These are phyloP conservation scores for Pycnomerus fuliginosus DNA, from an alignment of 2,888 invertebrate genomes.

Conservation along the genomic window DNA sequence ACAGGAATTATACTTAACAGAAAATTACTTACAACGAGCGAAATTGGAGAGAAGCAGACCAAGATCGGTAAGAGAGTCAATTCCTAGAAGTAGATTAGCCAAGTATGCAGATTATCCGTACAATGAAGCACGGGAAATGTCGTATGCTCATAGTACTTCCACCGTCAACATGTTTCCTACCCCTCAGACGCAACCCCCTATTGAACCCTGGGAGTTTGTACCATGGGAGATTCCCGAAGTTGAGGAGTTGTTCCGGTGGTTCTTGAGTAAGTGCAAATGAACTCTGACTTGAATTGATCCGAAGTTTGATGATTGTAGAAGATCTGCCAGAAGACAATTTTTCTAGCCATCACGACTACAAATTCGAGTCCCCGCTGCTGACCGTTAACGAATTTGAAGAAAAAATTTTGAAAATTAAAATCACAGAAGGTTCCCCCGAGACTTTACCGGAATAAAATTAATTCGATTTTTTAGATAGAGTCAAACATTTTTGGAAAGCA, in stretches of 20 bases:
- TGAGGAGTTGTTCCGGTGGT: conserved; percentile 44
- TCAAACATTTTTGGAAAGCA: conserved; percentile 41
- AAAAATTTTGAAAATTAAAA: conserved; percentile 37
- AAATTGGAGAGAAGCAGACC: conserved; percentile 42
- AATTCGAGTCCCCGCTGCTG: conserved; percentile 41
- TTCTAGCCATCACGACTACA: conserved; percentile 7
- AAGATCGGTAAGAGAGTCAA: conserved; percentile 62
- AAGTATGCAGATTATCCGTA: conserved; percentile 56
- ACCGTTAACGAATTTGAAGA: conserved; percentile 40
- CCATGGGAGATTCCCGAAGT: conserved; percentile 65
- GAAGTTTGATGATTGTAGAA: conserved; percentile 10
- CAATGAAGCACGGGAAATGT: conserved; percentile 52
- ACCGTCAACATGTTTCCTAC: conserved; percentile 21
- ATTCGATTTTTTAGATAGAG: conserved; percentile 32
- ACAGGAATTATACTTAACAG: conserved; percentile 42
- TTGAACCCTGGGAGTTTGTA: conserved; percentile 53
- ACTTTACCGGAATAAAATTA: neutral
- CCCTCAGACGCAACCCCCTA: conserved; percentile 23
- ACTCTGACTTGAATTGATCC: too few relatives aligned
- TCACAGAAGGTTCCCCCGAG: conserved; percentile 30
- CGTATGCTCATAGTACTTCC: conserved; percentile 44
- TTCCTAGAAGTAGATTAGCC: conserved; percentile 64
- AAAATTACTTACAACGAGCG: conserved; percentile 37
- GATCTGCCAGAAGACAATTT: conserved; percentile 7
- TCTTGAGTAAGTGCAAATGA: conserved; percentile 36